Evolutionary conservation across 1,140 invertebrate species (phyloP).

Genomic region (roundworm (Caenorhabditis elegans)): WBcel235 BX284604.4:11259501-11260000

Average conservation of each 20-base stretch:
- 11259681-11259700: background rate
- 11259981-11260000: no score
- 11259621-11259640: background rate
- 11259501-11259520: background rate
- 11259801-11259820: background rate
- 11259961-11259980: no score
- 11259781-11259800: slow-evolving; percentile 13
- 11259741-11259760: background rate
- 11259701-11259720: background rate
- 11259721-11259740: background rate
- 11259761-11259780: slow-evolving; percentile 22
- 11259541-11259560: no score
- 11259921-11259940: no score
- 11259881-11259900: slow-evolving; percentile 12
- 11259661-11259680: slow-evolving; percentile 7
- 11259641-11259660: background rate
- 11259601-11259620: background rate
- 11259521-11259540: background rate
- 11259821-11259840: background rate
- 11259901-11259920: background rate
- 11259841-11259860: background rate
- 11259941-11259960: no score
- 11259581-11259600: background rate
- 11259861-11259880: background rate
- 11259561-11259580: background rate